Base-by-base conservation (phyloP, 2,797 vertebrate genomes). In the Sparus aurata region DNA sequence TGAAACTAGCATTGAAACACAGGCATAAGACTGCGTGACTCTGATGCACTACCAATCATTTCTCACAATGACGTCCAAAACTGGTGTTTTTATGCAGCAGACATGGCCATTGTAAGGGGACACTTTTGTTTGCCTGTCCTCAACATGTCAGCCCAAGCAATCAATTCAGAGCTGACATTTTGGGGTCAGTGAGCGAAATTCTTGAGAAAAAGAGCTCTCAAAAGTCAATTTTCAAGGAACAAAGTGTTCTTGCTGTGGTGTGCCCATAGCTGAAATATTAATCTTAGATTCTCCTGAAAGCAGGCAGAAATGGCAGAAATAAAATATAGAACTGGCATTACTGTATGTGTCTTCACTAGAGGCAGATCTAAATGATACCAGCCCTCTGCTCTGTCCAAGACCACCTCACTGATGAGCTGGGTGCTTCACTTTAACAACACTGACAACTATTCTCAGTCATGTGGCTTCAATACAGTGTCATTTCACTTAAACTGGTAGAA, bases 241-340 rank as follows among this genome's bases (percentile, higher is more conserved):
- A 72, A 73, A 72, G 73, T 75, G 76, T 72, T 12, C 60, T 64
- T 3, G 6, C 61, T 30, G 5, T 23, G 8, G 23, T 58, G 68
- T 52, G 64, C 50, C 57, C 58, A 12, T 22, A 55, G 25, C 20
- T 85, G 12, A 85, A 83, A 84, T 76, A 88, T 86, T 75, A 16
- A 86, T 76, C 67, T 74, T 45, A 71, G 79, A 88, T 83, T 41
- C 75, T 73, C 73, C 69, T 85, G 80, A 59, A 77, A 79, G 68
- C 34, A 54, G 30, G 22, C 13, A 7, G 27, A 12, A 73, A 76
- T 3, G 34, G 16, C 43, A 53, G 52, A 50, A 54, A 62, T 10
- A 66, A 43, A 75, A 71, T 57, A 38, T 58, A n/a, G 53, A 79
- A 34, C n/a, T 53, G 1, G 46, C 60, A 2, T 41, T 30, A 47